Conservation (phyloP, 2,797 vertebrate species). For the Avahi laniger region DNA sequence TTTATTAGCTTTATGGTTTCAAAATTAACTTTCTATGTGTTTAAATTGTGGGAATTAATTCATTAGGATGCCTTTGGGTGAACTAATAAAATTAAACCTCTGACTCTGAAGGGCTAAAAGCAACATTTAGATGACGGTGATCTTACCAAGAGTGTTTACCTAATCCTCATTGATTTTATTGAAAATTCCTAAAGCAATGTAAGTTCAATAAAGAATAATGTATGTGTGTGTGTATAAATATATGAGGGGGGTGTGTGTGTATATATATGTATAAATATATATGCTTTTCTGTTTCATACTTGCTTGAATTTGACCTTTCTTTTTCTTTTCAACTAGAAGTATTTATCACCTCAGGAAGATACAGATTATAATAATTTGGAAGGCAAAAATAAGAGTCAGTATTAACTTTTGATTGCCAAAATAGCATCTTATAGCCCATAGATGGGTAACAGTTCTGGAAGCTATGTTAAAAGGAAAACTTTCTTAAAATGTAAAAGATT, state of each 20-base stretch:
- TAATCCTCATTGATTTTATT: background rate
- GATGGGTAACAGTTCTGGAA: background rate
- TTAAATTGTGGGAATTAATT: conserved; percentile 22
- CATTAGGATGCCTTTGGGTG: background rate
- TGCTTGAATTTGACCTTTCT: background rate
- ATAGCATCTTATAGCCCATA: background rate
- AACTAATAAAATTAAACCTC: background rate
- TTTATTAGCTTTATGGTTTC: background rate
- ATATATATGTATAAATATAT: background rate
- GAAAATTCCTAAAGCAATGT: background rate
- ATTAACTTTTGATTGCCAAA: conserved; percentile 29
- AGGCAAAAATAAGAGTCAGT: background rate
- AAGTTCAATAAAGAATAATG: background rate
- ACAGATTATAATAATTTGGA: background rate
- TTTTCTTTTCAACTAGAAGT: background rate
- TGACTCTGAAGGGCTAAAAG: background rate
- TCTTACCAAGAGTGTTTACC: background rate
- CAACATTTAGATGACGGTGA: background rate
- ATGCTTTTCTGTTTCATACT: background rate
- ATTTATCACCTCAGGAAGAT: background rate
- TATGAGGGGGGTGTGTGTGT: background rate
- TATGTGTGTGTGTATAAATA: background rate
- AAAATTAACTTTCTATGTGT: background rate
- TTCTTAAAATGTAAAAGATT: background rate
- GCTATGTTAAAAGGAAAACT: background rate